Conservation (phyloP, 2,113 vertebrate genomes). For the Phodopus roborovskii region DNA sequence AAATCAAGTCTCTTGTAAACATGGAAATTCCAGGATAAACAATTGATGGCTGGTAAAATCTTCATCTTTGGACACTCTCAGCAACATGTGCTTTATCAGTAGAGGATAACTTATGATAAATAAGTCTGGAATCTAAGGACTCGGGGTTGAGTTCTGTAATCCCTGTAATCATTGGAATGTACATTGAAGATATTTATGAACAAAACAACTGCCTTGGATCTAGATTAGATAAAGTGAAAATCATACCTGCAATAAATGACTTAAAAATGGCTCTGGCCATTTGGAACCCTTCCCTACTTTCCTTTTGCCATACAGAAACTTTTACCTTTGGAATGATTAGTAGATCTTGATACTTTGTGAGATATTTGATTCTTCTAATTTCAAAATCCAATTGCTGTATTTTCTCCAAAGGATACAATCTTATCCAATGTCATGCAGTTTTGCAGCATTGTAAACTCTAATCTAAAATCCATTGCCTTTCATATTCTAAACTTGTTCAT, state of each 20-base stretch:
- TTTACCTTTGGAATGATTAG: background rate
- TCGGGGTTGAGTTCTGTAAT: background rate
- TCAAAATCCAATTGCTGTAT: background rate
- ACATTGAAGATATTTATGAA: background rate
- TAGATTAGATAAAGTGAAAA: background rate
- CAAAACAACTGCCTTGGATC: background rate
- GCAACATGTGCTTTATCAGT: background rate
- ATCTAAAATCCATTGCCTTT: background rate
- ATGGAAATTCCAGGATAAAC: background rate
- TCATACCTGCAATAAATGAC: background rate
- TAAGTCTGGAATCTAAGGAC: background rate
- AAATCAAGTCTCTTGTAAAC: constrained; percentile 39
- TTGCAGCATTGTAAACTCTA: background rate
- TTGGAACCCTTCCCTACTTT: background rate
- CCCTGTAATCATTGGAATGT: background rate
- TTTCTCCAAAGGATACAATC: background rate
- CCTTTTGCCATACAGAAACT: background rate
- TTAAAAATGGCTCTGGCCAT: rapidly evolving
- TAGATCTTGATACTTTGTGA: background rate
- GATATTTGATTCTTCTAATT: background rate
- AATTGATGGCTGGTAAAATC: background rate
- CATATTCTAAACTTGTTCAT: background rate
- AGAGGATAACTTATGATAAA: background rate
- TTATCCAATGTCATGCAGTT: background rate
- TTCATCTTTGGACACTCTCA: constrained; percentile 34